These are phyloP conservation scores for Chloropsis hardwickii DNA, from an alignment of 2,113 vertebrate species.

Conservation along the genomic window DNA sequence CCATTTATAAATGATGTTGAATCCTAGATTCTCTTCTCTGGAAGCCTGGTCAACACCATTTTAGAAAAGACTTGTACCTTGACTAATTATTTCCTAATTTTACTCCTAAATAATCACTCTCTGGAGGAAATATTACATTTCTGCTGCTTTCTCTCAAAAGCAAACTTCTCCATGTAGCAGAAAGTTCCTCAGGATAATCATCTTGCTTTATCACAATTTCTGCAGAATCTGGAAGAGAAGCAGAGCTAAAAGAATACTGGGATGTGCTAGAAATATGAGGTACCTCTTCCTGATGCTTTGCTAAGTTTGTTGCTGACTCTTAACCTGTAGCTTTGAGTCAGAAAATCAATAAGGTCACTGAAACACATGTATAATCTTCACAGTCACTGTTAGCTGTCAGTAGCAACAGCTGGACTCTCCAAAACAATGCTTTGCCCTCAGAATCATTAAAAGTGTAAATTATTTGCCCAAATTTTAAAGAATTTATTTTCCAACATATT, in stretches of 20 bases:
- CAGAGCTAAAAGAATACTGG: background rate
- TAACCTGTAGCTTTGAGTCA: background rate
- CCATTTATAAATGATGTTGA: rapidly evolving
- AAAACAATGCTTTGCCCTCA: background rate
- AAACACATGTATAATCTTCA: background rate
- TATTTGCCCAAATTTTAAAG: background rate
- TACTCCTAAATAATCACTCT: background rate
- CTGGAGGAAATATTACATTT: background rate
- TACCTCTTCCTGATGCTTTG: background rate
- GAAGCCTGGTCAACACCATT: background rate
- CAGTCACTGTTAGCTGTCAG: background rate
- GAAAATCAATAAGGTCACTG: background rate
- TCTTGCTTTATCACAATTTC: background rate
- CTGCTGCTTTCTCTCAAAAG: background rate
- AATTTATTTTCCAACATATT: background rate
- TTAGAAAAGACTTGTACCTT: background rate
- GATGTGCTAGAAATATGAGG: background rate
- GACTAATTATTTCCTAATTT: background rate
- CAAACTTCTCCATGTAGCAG: background rate
- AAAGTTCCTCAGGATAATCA: background rate
- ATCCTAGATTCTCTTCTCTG: background rate
- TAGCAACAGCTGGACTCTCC: background rate
- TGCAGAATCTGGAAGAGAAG: background rate
- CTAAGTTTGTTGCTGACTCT: background rate
- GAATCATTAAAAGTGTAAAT: background rate